phyloP scores from a whole-genome alignment of 2,888 invertebrate species.

The Drosophila flavopinicola region DNA sequence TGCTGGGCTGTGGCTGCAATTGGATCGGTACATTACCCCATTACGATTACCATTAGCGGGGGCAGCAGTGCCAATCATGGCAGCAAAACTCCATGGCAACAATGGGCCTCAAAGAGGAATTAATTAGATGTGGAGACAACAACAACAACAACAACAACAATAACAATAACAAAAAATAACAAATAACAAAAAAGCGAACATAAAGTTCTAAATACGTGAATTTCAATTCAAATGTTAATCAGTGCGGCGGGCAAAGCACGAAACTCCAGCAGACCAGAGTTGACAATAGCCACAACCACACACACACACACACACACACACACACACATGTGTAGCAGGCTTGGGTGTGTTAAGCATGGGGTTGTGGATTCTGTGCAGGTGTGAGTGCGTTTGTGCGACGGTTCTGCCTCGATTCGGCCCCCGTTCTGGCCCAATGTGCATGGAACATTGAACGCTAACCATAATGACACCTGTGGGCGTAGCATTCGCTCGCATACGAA shows the following conservation, averaged over 20 bases:
- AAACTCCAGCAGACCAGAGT: slow-evolving; percentile 52
- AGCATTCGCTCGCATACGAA: slow-evolving; percentile 26
- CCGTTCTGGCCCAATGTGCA: slow-evolving; percentile 74
- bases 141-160: slow-evolving; percentile 50
- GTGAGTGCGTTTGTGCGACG: slow-evolving; percentile 55
- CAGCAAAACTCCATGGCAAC: slow-evolving; percentile 66
- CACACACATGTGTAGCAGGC: slow-evolving; percentile 15
- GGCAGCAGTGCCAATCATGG: slow-evolving; percentile 55
- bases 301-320: slow-evolving; percentile 21
- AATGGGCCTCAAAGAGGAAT: slow-evolving; percentile 72
- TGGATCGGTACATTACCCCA: slow-evolving; percentile 60
- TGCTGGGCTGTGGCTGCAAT: slow-evolving; percentile 50
- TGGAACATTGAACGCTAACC: slow-evolving; percentile 59
- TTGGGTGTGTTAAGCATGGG: slow-evolving; percentile 59
- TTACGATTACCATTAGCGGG: slow-evolving; percentile 67
- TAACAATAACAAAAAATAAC: slow-evolving; percentile 58
- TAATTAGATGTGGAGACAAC: slow-evolving; percentile 81
- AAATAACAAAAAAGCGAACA: slow-evolving; percentile 16
- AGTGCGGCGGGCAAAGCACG: slow-evolving; percentile 59
- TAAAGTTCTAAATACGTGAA: slow-evolving; percentile 58
- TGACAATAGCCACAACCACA: slow-evolving; percentile 62
- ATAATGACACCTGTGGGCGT: slow-evolving; percentile 76
- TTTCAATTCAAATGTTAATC: slow-evolving; percentile 80
- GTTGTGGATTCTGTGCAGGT: slow-evolving; percentile 46
- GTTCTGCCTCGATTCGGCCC: slow-evolving; percentile 59